Conservation (phyloP, 1,140 invertebrate genomes). For the Copidosoma floridanum region DNA sequence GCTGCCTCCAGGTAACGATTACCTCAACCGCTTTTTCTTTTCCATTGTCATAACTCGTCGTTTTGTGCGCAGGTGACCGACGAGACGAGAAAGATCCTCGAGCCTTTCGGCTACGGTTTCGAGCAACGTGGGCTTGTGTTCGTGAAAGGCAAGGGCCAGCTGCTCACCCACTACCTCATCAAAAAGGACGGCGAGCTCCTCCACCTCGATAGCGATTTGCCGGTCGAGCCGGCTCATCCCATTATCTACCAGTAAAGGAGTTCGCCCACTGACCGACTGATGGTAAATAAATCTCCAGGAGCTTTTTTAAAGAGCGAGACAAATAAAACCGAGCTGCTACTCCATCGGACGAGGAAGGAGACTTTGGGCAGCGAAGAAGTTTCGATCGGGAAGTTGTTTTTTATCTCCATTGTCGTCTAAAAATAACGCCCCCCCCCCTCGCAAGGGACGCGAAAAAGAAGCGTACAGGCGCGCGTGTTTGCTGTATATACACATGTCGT, state of each 20-base stretch:
- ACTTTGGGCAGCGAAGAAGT: too few relatives aligned
- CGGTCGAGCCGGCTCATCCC: constrained; percentile 49
- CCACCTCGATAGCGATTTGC: constrained; percentile 52
- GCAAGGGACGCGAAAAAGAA: too few relatives aligned
- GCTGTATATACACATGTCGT: too few relatives aligned
- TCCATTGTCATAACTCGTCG: neutral
- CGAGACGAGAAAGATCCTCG: constrained; percentile 83
- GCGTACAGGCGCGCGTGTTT: too few relatives aligned
- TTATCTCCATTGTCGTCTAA: constrained; percentile 9
- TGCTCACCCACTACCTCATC: constrained; percentile 89
- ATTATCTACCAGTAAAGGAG: constrained; percentile 55
- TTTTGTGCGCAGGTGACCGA: constrained; percentile 76
- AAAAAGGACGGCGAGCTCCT: constrained; percentile 48
- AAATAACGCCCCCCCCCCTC: too few relatives aligned
- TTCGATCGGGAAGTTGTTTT: constrained; percentile 4
- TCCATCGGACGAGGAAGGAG: too few relatives aligned
- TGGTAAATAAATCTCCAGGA: too few relatives aligned
- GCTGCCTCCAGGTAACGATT: constrained; percentile 80
- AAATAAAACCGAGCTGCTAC: too few relatives aligned
- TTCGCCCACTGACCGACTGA: too few relatives aligned
- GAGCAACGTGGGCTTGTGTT: constrained; percentile 87
- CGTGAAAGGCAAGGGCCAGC: constrained; percentile 93
- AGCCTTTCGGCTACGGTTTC: constrained; percentile 86
- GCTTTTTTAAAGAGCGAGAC: too few relatives aligned
- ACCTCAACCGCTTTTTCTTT: neutral